Base-by-base conservation (phyloP, 1,140 invertebrate genomes). In the Liolophura sinensis region DNA sequence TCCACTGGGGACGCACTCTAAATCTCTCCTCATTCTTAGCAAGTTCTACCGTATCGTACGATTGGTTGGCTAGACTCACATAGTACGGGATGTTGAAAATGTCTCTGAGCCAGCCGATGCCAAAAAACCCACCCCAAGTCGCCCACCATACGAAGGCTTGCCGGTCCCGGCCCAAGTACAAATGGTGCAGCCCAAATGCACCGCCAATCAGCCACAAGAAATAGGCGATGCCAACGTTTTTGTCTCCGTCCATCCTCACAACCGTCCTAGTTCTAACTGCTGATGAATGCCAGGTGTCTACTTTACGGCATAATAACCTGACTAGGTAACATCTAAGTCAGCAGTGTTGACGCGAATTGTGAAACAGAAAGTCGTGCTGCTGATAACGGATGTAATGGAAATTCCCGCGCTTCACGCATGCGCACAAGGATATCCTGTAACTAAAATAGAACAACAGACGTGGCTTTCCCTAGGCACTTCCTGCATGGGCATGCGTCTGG, bases 61-160 rank as follows among this genome's bases (percentile, higher is more conserved):
- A 40, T 9, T 40, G 31, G 31, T 40, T 40, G 12, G 90, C 92
- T 75, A 96, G 93, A 57, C 88, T 87, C 0, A 97, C 93, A 84
- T 97, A 97, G 47, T 90, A 86, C 0, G 93, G 92, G 62, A 98
- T 92, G 62, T 89, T 88, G 73, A 92, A 94, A 1, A 96, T 77
- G 78, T 98, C 96, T 22, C 90, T 85, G 0, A 97, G 70, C 92
- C 94, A 96, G 4, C 94, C 95, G 14, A 92, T 76, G 5, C 93
- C 93, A 74, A 91, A 87, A 75, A 93, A 94, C 5, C 94, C 95
- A 18, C 94, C 95, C 14, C 93, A 84, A 1, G 93, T 93, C 57
- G 89, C 90, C 87, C 92, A 92, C 89, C 92, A 95, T 0, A 96
- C 85, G 77, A 97, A 92, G 0, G 92, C 95, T 76, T 98, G 95